These are phyloP conservation scores for Falco concolor DNA, from an alignment of 2,797 vertebrate genomes.

Conservation along the genomic window DNA sequence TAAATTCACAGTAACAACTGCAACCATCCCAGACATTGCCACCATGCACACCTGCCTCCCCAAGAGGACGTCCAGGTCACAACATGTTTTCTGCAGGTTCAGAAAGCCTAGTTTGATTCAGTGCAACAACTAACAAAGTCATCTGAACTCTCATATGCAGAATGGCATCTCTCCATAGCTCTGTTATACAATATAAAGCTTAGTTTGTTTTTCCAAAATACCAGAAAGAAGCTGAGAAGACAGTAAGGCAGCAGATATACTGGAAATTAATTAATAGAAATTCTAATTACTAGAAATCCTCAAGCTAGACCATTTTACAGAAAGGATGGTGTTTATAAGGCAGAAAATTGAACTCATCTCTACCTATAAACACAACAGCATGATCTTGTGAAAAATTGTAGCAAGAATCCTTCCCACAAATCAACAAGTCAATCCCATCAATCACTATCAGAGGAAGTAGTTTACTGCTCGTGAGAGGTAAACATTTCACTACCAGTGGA, in stretches of 20 bases:
- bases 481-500: background rate
- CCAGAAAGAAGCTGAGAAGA: background rate
- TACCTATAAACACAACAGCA: background rate
- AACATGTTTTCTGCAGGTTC: background rate
- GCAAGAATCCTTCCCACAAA: background rate
- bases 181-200: accelerated
- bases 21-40: background rate
- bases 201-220: background rate
- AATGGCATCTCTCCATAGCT: background rate
- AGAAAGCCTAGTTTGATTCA: background rate
- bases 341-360: background rate
- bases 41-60: background rate
- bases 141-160: background rate
- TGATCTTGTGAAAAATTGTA: background rate
- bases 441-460: background rate
- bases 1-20: background rate
- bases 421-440: background rate
- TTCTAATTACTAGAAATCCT: background rate
- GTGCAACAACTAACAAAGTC: background rate
- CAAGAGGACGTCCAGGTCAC: accelerated
- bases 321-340: background rate
- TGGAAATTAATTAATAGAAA: background rate
- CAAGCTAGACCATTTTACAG: background rate
- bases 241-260: accelerated
- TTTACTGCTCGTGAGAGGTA: background rate